Evolutionary conservation across 2,113 vertebrate species (phyloP).

Genomic region (Cheilinus undulatus): DNA sequence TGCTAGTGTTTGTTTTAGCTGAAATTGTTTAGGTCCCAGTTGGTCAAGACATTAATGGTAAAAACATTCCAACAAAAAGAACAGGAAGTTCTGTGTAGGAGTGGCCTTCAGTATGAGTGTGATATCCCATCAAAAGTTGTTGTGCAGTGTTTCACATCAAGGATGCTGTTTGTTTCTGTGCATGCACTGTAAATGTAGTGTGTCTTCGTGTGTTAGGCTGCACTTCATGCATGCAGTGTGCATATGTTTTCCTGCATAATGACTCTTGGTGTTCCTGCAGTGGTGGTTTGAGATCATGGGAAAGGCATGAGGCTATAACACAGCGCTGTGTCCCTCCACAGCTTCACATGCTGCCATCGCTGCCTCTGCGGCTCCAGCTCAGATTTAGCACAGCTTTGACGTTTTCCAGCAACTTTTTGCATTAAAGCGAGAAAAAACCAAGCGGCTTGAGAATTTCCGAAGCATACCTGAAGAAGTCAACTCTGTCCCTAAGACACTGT

Average conservation of each 20-base stretch:
- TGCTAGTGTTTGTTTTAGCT: neutral
- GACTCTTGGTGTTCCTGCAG: conserved; percentile 63
- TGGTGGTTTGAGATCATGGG: conserved; percentile 76
- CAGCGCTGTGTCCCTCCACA: conserved; percentile 58
- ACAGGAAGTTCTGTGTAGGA: conserved; percentile 36
- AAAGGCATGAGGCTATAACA: conserved; percentile 73
- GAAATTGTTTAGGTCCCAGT: neutral
- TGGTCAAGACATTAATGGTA: neutral
- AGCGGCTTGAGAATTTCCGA: conserved; percentile 8
- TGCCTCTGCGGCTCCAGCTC: conserved; percentile 58
- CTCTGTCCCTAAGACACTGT: conserved; percentile 54
- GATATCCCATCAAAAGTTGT: neutral
- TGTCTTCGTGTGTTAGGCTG: conserved; percentile 47
- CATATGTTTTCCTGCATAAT: conserved; percentile 58
- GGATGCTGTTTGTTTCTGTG: conserved; percentile 10
- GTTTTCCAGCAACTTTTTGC: conserved; percentile 45
- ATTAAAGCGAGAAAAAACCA: conserved; percentile 8
- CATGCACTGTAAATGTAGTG: conserved; percentile 19
- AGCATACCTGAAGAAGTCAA: conserved; percentile 67
- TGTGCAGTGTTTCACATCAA: conserved; percentile 7
- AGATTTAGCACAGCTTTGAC: conserved; percentile 53
- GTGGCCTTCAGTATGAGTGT: neutral
- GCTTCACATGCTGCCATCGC: conserved; percentile 72
- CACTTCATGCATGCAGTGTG: conserved; percentile 37
- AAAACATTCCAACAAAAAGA: conserved; percentile 23